phyloP scores from a whole-genome alignment of 2,888 invertebrate species.

The Chironomus tentans region DNA sequence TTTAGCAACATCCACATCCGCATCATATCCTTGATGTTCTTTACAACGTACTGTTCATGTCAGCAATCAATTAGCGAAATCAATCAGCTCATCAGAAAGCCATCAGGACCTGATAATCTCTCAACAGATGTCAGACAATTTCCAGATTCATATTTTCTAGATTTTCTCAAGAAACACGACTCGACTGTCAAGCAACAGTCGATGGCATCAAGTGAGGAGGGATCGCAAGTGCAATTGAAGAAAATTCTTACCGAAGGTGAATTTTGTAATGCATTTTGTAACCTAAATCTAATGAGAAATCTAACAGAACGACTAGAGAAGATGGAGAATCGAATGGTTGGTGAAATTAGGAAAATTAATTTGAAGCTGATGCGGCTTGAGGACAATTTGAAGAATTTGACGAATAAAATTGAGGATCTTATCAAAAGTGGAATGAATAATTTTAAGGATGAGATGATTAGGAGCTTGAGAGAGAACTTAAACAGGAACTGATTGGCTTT shows the following conservation, averaged over 20 bases:
- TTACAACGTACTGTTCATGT: neutral
- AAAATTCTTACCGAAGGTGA: neutral
- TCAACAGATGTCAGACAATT: neutral
- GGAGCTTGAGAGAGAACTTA: neutral
- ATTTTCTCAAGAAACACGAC: neutral
- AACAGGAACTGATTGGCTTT: neutral
- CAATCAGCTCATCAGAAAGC: neutral
- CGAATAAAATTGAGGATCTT: neutral
- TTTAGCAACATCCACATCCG: too few species aligned
- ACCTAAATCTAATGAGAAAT: neutral
- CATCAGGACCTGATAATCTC: neutral
- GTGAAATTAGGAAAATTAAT: slow-evolving; percentile 1
- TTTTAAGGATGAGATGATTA: neutral
- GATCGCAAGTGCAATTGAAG: neutral
- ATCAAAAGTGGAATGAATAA: neutral
- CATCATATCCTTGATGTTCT: too few species aligned
- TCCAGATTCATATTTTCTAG: neutral
- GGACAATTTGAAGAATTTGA: neutral
- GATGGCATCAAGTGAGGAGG: neutral
- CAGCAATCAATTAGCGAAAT: neutral
- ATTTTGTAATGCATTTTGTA: neutral
- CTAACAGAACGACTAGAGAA: neutral
- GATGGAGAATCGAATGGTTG: neutral
- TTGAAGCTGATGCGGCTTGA: slow-evolving; percentile 8
- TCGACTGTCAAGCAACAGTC: neutral